These are phyloP conservation scores for Sceliomorpha sp. DNA, from an alignment of 2,888 invertebrate species.

Conservation along the genomic window DNA sequence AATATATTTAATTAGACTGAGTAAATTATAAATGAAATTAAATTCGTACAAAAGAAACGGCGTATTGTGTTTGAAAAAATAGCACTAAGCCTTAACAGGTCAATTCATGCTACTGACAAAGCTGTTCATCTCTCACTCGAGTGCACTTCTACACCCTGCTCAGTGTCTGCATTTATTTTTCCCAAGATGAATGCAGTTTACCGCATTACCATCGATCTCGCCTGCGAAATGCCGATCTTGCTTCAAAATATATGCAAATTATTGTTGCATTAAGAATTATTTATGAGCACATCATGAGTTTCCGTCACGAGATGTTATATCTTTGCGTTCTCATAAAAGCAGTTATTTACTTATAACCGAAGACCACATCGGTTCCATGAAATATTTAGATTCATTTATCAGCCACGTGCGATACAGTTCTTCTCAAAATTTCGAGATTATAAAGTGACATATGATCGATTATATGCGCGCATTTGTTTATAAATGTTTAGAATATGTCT, in stretches of 20 bases:
- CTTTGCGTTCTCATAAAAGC: background rate
- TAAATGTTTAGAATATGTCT: too few relatives aligned
- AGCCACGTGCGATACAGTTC: too few relatives aligned
- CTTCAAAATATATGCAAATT: slow-evolving; percentile 15
- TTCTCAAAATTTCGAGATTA: too few relatives aligned
- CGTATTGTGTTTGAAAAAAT: background rate
- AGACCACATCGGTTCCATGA: background rate
- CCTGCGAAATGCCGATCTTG: slow-evolving; percentile 9
- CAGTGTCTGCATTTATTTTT: background rate
- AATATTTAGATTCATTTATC: too few relatives aligned
- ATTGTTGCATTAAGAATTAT: slow-evolving; percentile 23
- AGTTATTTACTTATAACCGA: background rate
- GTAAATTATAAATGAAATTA: too few relatives aligned
- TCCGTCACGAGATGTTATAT: background rate
- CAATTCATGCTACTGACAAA: background rate
- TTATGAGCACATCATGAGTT: slow-evolving; percentile 8
- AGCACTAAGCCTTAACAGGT: background rate
- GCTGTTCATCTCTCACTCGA: slow-evolving; percentile 1
- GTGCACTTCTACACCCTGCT: background rate
- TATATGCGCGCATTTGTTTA: too few relatives aligned
- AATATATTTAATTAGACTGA: too few relatives aligned
- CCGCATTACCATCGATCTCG: slow-evolving; percentile 13
- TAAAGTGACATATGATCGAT: too few relatives aligned
- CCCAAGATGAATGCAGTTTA: slow-evolving; percentile 2
- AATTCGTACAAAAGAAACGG: too few relatives aligned